Conservation (phyloP, 1,140 invertebrate species). For the Brachionus koreanus region DNA sequence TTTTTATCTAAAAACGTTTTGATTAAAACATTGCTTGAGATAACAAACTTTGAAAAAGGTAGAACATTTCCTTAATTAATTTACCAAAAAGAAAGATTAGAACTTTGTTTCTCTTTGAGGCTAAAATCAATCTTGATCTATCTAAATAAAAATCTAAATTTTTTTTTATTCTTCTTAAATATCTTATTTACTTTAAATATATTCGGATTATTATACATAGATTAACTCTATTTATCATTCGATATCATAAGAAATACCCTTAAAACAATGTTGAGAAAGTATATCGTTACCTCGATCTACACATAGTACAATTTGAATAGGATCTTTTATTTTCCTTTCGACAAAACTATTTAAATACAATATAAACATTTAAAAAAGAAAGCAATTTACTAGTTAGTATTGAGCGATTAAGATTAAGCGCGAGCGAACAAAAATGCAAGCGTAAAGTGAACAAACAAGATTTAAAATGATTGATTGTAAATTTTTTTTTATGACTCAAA, state of each 20-base stretch:
- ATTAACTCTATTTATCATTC: conserved; percentile 21
- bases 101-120: neutral
- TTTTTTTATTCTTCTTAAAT: conserved; percentile 10
- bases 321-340: neutral
- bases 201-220: conserved; percentile 1
- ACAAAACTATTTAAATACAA: conserved; percentile 2
- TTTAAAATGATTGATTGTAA: conserved; percentile 25
- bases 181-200: conserved; percentile 17
- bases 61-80: conserved; percentile 3
- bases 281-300: neutral
- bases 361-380: conserved; percentile 16
- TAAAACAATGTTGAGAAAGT: neutral
- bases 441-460: conserved; percentile 6
- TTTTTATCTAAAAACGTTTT: neutral
- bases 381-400: neutral
- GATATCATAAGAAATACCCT: conserved; percentile 1
- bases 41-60: neutral
- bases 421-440: neutral
- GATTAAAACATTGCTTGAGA: neutral
- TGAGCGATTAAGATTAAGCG: conserved; percentile 1
- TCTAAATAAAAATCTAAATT: neutral
- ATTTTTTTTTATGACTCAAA: neutral
- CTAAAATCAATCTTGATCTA: neutral
- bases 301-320: neutral
- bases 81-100: neutral